A percentile compares a stretch with the other conserved stretches of the same genome.
phyloP scores from a whole-genome alignment of 2,797 vertebrate species.

The Falco peregrinus region DNA sequence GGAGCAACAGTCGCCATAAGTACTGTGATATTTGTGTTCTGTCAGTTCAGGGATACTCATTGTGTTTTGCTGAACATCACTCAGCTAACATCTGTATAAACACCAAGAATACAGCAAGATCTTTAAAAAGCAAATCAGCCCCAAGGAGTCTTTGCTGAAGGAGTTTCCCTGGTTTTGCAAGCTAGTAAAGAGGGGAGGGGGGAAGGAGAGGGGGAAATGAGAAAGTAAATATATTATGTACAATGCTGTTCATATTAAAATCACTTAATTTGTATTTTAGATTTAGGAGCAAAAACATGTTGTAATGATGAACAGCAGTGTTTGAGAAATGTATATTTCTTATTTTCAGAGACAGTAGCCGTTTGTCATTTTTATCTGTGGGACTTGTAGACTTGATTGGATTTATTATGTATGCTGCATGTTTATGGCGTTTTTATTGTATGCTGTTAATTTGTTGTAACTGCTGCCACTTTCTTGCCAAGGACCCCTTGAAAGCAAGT shows the following conservation, averaged over 20 bases:
- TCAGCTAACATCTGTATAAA: slow-evolving; percentile 66
- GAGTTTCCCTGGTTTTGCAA: slow-evolving; percentile 51
- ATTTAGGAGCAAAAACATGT: slow-evolving; percentile 68
- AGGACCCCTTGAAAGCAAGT: slow-evolving; percentile 73
- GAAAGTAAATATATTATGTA: slow-evolving; percentile 50
- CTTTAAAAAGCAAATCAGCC: neutral
- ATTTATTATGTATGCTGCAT: slow-evolving; percentile 80
- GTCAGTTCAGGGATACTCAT: slow-evolving; percentile 36
- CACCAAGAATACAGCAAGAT: slow-evolving; percentile 30
- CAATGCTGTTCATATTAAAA: slow-evolving; percentile 59
- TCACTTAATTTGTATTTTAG: slow-evolving; percentile 71
- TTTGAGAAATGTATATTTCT: slow-evolving; percentile 73
- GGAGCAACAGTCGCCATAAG: slow-evolving; percentile 43
- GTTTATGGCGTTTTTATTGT: slow-evolving; percentile 82
- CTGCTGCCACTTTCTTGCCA: slow-evolving; percentile 71
- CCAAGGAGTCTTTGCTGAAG: neutral
- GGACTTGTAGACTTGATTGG: slow-evolving; percentile 73
- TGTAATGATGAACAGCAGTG: slow-evolving; percentile 62
- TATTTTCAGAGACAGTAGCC: slow-evolving; percentile 71
- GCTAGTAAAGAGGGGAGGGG: neutral
- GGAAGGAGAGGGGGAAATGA: slow-evolving; percentile 33
- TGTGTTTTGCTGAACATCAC: slow-evolving; percentile 60
- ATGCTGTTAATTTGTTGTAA: slow-evolving; percentile 82
- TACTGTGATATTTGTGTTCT: slow-evolving; percentile 50
- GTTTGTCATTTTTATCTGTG: slow-evolving; percentile 82